These are phyloP conservation scores for Philopedon plagiatum DNA, from an alignment of 2,888 invertebrate genomes.

Conservation along the genomic window DNA sequence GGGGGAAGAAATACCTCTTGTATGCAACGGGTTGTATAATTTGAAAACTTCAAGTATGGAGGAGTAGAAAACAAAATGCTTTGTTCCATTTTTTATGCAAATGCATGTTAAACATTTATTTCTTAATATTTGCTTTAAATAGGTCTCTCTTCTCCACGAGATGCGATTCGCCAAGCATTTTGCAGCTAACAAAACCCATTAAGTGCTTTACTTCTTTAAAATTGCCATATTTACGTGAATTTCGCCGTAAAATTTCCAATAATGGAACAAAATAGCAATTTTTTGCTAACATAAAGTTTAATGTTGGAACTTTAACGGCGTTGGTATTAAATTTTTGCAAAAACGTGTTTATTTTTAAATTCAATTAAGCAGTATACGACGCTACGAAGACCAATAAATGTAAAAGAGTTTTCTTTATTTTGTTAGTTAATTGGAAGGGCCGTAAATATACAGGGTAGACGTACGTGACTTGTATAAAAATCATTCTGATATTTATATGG, in stretches of 20 bases:
- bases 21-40: too few relatives aligned
- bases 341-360: slow-evolving; percentile 27
- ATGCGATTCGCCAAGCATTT: not conserved
- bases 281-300: slow-evolving; percentile 19
- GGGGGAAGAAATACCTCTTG: too few relatives aligned
- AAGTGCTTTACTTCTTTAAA: slow-evolving; percentile 1
- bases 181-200: not conserved
- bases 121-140: not conserved
- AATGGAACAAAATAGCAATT: slow-evolving; percentile 4
- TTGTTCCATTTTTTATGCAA: too few relatives aligned
- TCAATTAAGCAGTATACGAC: slow-evolving; percentile 24
- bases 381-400: not conserved
- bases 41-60: too few relatives aligned
- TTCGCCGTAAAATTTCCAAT: slow-evolving; percentile 19
- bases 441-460: too few relatives aligned
- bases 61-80: too few relatives aligned
- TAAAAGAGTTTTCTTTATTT: not conserved
- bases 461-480: too few relatives aligned
- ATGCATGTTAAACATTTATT: too few relatives aligned
- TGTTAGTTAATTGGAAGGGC: too few relatives aligned
- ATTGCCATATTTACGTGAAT: slow-evolving; percentile 11
- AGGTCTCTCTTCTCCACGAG: not conserved
- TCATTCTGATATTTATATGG: too few relatives aligned
- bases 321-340: slow-evolving; percentile 10
- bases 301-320: not conserved